Conservation (phyloP, 2,797 vertebrate species). For the Intellagama lesueurii region DNA sequence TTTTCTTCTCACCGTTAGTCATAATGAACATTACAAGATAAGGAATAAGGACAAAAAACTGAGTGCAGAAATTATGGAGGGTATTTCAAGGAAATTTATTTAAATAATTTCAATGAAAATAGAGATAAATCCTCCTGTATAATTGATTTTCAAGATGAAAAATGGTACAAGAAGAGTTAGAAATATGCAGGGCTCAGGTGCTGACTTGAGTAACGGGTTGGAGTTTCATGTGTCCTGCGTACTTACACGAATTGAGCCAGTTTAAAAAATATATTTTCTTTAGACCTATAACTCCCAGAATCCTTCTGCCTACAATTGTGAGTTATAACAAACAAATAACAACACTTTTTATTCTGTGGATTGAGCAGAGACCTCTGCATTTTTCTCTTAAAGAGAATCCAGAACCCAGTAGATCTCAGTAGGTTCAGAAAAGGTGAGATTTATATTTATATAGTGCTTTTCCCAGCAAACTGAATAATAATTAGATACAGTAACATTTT, state of each 20-base stretch:
- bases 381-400: not conserved
- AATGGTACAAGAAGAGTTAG: not conserved
- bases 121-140: not conserved
- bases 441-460: not conserved
- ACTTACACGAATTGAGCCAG: too few species aligned
- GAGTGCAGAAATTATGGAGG: not conserved
- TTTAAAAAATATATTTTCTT: too few species aligned
- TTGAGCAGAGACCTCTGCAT: not conserved
- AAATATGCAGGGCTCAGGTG: not conserved
- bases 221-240: not conserved
- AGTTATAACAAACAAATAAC: too few species aligned
- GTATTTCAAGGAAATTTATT: not conserved
- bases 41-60: constrained; percentile 3
- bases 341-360: too few species aligned
- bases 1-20: constrained; percentile 3
- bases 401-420: too few species aligned
- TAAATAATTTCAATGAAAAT: not conserved
- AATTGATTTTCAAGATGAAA: not conserved
- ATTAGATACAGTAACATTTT: too few species aligned
- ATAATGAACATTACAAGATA: constrained; percentile 2
- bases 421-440: not conserved
- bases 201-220: not conserved
- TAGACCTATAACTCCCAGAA: too few species aligned
- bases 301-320: too few species aligned
- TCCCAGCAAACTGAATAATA: not conserved